Conservation (phyloP, 1,140 invertebrate genomes). For the Diabrotica virgifera region DNA sequence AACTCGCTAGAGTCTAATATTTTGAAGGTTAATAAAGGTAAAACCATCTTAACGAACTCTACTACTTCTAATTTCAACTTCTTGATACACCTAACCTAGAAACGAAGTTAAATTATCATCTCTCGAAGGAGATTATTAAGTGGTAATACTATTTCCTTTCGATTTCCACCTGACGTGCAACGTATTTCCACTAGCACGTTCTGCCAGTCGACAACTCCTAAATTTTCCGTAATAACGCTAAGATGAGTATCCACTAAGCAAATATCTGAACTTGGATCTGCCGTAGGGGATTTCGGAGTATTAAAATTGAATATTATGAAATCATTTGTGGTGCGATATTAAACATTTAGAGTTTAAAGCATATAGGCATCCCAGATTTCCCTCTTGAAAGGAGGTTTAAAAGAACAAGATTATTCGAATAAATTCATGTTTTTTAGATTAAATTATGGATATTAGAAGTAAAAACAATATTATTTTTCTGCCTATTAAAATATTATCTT, state of each 20-base stretch:
- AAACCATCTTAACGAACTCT: too few relatives aligned
- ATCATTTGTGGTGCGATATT: slow-evolving; percentile 2
- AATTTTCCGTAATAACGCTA: slow-evolving; percentile 2
- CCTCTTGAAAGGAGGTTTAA: too few relatives aligned
- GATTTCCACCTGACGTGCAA: slow-evolving; percentile 1
- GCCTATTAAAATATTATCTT: too few relatives aligned
- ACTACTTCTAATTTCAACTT: background rate
- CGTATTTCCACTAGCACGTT: background rate
- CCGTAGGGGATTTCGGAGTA: background rate
- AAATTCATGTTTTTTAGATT: too few relatives aligned
- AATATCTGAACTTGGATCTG: background rate
- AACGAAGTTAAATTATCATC: background rate
- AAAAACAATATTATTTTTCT: too few relatives aligned
- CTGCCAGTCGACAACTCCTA: background rate
- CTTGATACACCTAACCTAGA: background rate
- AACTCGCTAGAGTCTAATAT: too few relatives aligned
- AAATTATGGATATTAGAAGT: too few relatives aligned
- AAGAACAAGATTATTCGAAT: too few relatives aligned
- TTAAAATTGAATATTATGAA: slow-evolving; percentile 1
- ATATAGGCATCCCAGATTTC: background rate
- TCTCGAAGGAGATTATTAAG: background rate
- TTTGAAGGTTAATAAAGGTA: too few relatives aligned
- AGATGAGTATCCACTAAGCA: slow-evolving; percentile 2
- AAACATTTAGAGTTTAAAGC: background rate
- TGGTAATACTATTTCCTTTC: slow-evolving; percentile 2